Percentiles rank a stretch among this genome's conserved stretches.
Conservation (phyloP, 2,888 invertebrate genomes). For the Dyspetes luteomarginatus region DNA sequence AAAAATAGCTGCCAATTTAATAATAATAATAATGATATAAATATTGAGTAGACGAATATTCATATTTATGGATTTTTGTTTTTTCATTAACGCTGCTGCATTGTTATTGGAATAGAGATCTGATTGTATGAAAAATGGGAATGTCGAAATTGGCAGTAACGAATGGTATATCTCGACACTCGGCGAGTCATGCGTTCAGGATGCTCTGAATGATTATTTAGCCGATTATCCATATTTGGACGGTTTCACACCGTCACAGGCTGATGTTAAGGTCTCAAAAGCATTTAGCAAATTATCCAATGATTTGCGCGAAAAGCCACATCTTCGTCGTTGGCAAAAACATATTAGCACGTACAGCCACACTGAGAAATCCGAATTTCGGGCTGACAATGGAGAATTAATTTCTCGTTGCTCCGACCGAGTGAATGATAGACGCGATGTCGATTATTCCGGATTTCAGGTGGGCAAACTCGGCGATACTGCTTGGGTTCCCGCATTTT, state of each 20-base stretch:
- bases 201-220: conserved; percentile 81
- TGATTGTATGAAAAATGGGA: conserved; percentile 53
- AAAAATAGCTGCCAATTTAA: background rate
- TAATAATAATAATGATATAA: too few relatives aligned
- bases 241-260: conserved; percentile 82
- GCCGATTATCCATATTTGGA: conserved; percentile 82
- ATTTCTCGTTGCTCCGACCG: conserved; percentile 58
- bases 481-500: conserved; percentile 36
- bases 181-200: conserved; percentile 78
- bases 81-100: conserved; percentile 23
- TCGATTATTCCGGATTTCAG: conserved; percentile 71
- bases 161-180: conserved; percentile 76
- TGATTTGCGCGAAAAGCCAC: conserved; percentile 73
- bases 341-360: conserved; percentile 80
- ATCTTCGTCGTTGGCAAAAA: conserved; percentile 82
- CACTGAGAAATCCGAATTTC: conserved; percentile 75
- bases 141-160: conserved; percentile 67
- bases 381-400: conserved; percentile 62
- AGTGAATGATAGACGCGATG: conserved; percentile 43
- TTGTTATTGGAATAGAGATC: conserved; percentile 62
- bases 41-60: too few relatives aligned
- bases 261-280: conserved; percentile 79
- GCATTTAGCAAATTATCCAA: conserved; percentile 70
- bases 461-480: conserved; percentile 70
- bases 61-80: too few relatives aligned